Percentiles rank a stretch among this genome's conserved stretches.
Conservation (phyloP, 1,140 invertebrate species). For the Anoplophora glabripennis region DNA sequence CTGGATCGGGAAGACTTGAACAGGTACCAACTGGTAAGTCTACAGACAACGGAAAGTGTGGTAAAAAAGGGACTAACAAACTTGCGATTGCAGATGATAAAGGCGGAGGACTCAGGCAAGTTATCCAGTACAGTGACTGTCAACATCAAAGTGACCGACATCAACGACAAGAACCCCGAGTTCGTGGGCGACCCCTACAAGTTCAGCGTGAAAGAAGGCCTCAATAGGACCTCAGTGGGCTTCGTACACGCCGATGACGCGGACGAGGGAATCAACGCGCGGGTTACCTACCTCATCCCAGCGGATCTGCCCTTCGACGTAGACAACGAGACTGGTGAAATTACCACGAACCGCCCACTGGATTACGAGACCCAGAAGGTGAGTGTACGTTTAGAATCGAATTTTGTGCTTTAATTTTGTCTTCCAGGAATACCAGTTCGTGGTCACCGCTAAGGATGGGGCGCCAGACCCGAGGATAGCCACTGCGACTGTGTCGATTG, state of each 20-base stretch:
- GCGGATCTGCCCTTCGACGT: slow-evolving; percentile 75
- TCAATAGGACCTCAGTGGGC: slow-evolving; percentile 65
- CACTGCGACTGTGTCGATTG: slow-evolving; percentile 81
- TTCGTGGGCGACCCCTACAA: slow-evolving; percentile 75
- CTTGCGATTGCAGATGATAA: slow-evolving; percentile 60
- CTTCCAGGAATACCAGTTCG: slow-evolving; percentile 68
- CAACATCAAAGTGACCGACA: slow-evolving; percentile 85
- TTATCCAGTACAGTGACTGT: slow-evolving; percentile 78
- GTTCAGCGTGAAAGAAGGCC: slow-evolving; percentile 81
- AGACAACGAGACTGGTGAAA: slow-evolving; percentile 74
- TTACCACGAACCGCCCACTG: slow-evolving; percentile 70
- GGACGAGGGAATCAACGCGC: slow-evolving; percentile 69
- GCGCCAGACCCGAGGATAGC: slow-evolving; percentile 80
- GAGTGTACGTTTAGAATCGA: too few species aligned
- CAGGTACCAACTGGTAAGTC: slow-evolving; percentile 74
- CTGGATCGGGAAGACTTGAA: slow-evolving; percentile 84
- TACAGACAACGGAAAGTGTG: too few species aligned
- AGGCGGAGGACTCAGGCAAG: slow-evolving; percentile 81
- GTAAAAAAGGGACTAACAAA: too few species aligned
- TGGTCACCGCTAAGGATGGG: slow-evolving; percentile 84
- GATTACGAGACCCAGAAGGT: slow-evolving; percentile 83
- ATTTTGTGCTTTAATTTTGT: too few species aligned
- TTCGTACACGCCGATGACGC: slow-evolving; percentile 79
- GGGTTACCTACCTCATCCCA: slow-evolving; percentile 69
- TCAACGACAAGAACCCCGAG: slow-evolving; percentile 85